A percentile compares a stretch with the other conserved stretches of the same genome.
phyloP scores from a whole-genome alignment of 2,797 vertebrate genomes.

The Artibeus jamaicensis region DNA sequence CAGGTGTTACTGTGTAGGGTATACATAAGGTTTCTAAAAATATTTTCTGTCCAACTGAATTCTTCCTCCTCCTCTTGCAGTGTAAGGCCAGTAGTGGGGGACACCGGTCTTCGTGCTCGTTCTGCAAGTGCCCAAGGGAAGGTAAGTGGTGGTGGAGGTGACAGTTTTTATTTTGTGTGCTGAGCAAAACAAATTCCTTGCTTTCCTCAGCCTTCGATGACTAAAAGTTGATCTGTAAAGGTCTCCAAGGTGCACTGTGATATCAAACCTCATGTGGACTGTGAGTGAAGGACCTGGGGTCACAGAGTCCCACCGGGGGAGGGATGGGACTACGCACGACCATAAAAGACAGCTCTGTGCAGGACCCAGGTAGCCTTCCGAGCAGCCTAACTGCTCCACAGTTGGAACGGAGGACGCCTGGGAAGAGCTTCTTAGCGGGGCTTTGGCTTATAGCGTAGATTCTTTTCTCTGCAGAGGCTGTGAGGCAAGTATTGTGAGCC shows the following conservation, averaged over 20 bases:
- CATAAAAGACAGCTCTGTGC: background rate
- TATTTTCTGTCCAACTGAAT: conserved; percentile 41
- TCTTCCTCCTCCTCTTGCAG: conserved; percentile 78
- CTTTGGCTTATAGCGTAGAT: background rate
- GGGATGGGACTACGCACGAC: too few species aligned
- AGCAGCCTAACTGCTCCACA: background rate
- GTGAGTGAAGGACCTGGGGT: background rate
- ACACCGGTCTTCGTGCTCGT: conserved; percentile 85
- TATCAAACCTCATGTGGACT: background rate
- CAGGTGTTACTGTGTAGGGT: conserved; percentile 33
- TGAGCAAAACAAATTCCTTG: background rate
- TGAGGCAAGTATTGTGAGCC: background rate
- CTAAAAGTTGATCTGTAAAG: background rate
- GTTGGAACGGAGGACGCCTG: background rate
- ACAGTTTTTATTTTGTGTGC: background rate
- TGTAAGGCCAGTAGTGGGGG: conserved; percentile 83
- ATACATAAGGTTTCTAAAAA: background rate
- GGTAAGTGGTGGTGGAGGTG: conserved; percentile 76
- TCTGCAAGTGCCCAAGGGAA: conserved; percentile 85
- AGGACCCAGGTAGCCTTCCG: background rate
- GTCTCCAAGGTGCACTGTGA: background rate
- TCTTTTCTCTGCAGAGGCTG: background rate
- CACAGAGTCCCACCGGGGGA: background rate
- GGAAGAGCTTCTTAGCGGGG: background rate
- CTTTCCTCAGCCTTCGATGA: conserved; percentile 2